A percentile compares a stretch with the other conserved stretches of the same genome.
phyloP scores from a whole-genome alignment of 2,888 invertebrate genomes.

The Neoitamus cyanurus region DNA sequence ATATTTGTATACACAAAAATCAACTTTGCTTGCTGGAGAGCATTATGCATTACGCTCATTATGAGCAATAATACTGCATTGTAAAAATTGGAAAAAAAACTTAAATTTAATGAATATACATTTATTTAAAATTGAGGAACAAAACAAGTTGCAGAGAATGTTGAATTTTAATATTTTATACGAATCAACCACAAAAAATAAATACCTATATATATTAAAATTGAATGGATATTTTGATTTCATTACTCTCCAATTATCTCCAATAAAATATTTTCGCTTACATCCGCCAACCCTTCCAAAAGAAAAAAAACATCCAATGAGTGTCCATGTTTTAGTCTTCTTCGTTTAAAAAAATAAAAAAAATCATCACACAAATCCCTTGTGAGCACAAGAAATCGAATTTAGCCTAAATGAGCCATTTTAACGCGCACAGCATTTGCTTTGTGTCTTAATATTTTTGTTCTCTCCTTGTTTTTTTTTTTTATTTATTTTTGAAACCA shows the following conservation, averaged over 20 bases:
- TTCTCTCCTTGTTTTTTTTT: background rate
- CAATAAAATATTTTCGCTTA: background rate
- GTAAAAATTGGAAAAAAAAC: no score
- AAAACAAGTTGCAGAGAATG: no score
- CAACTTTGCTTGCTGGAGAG: no score
- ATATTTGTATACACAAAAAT: no score
- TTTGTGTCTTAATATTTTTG: constrained; percentile 5
- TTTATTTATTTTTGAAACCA: constrained; percentile 31
- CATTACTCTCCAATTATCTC: background rate
- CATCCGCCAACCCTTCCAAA: background rate
- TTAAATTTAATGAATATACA: no score
- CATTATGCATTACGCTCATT: no score
- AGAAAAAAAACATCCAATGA: background rate
- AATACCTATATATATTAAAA: no score
- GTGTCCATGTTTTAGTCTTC: background rate
- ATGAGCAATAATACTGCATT: no score
- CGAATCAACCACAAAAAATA: no score
- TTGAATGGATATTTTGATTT: background rate
- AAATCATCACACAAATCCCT: background rate
- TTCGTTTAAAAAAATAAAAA: background rate
- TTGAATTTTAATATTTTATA: no score
- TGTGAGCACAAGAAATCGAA: background rate
- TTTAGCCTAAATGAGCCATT: constrained; percentile 5
- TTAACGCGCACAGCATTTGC: background rate
- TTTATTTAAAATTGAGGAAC: no score